These are phyloP conservation scores for Nothoprocta perdicaria DNA, from an alignment of 2,113 vertebrate species.

Conservation along the genomic window DNA sequence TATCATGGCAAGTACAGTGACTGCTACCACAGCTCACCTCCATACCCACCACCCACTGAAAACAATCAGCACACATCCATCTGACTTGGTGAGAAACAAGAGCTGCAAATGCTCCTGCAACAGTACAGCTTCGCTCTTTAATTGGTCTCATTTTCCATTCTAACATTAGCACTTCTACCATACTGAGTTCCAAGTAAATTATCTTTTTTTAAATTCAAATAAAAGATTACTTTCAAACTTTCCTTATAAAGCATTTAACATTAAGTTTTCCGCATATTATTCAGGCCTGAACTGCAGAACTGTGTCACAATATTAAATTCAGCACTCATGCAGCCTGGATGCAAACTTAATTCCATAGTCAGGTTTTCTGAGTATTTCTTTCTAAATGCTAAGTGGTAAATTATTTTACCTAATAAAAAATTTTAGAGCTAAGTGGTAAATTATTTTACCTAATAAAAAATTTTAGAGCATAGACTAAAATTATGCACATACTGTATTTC, in stretches of 20 bases:
- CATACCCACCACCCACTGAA: background rate
- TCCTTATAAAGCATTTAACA: background rate
- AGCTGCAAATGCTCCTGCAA: background rate
- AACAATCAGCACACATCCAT: background rate
- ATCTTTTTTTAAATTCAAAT: background rate
- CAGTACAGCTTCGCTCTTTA: background rate
- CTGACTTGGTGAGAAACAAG: background rate
- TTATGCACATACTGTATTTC: background rate
- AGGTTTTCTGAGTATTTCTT: background rate
- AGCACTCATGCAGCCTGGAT: background rate
- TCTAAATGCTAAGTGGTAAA: fast-evolving
- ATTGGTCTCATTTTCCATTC: background rate
- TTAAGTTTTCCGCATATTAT: background rate
- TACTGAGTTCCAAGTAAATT: background rate
- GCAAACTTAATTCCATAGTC: background rate
- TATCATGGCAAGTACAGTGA: background rate
- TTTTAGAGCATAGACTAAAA: background rate
- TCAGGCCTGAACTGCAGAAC: background rate
- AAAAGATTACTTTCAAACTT: background rate
- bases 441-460: background rate
- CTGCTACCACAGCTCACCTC: background rate
- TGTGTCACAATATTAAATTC: background rate
- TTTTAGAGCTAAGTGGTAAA: background rate
- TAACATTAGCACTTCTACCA: background rate
- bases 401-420: background rate